phyloP scores from a whole-genome alignment of 2,888 invertebrate species.

The Lithosia quadra region DNA sequence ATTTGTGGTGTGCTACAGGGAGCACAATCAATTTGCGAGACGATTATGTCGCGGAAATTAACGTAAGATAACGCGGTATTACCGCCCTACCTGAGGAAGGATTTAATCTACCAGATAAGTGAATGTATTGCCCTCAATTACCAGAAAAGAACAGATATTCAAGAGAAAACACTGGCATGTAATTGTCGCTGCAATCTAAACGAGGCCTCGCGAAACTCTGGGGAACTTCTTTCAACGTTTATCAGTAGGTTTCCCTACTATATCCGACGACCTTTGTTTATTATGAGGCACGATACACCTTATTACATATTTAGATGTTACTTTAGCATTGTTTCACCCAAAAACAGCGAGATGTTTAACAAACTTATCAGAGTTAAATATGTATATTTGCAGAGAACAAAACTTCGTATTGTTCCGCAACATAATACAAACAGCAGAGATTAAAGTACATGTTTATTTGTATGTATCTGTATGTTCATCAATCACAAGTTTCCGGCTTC shows the following conservation, averaged over 20 bases:
- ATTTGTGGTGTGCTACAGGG: constrained; percentile 52
- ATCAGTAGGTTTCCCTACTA: constrained; percentile 57
- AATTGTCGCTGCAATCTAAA: constrained; percentile 74
- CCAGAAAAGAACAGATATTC: constrained; percentile 72
- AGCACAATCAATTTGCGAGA: constrained; percentile 75
- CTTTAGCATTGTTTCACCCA: constrained; percentile 66
- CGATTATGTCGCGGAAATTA: constrained; percentile 77
- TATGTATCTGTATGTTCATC: constrained; percentile 43
- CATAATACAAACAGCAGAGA: constrained; percentile 31
- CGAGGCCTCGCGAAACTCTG: constrained; percentile 64
- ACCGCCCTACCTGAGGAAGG: constrained; percentile 77
- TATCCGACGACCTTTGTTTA: constrained; percentile 72
- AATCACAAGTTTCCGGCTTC: constrained; percentile 56
- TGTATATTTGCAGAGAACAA: constrained; percentile 47
- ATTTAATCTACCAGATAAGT: constrained; percentile 76
- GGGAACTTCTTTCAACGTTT: constrained; percentile 69
- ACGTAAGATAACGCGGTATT: constrained; percentile 78
- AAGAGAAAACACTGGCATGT: constrained; percentile 67
- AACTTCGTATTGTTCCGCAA: constrained; percentile 47
- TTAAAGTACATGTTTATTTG: constrained; percentile 24
- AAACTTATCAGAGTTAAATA: constrained; percentile 67
- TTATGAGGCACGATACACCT: constrained; percentile 58
- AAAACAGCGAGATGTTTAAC: constrained; percentile 66
- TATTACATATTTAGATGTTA: constrained; percentile 76
- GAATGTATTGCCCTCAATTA: constrained; percentile 77